A percentile compares a stretch with the other conserved stretches of the same genome.
Evolutionary conservation across 2,113 vertebrate species (phyloP).

Genomic region (Paraplagusia blochii): DNA sequence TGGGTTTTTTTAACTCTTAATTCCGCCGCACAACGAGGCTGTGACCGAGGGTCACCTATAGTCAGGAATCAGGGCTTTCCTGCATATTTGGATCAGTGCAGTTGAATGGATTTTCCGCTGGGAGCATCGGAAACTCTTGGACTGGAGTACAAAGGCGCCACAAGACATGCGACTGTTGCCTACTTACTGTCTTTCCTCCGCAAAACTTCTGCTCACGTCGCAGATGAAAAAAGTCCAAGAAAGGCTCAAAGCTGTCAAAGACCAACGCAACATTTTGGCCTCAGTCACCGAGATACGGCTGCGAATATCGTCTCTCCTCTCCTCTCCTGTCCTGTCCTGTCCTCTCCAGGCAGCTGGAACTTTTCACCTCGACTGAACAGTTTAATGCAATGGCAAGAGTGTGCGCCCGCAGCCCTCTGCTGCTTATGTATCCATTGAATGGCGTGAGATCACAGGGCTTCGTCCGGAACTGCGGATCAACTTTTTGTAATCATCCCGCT

Average conservation of each 20-base stretch:
- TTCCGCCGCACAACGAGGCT: background rate
- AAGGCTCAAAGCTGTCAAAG: slow-evolving; percentile 59
- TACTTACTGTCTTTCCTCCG: slow-evolving; percentile 75
- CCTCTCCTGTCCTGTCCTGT: background rate
- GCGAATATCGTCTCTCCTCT: slow-evolving; percentile 7
- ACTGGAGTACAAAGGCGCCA: background rate
- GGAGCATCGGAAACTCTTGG: background rate
- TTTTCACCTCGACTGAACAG: slow-evolving; percentile 19
- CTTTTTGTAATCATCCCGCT: slow-evolving; percentile 63
- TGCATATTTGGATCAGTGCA: background rate
- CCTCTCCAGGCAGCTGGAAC: slow-evolving; percentile 26
- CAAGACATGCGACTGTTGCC: slow-evolving; percentile 20
- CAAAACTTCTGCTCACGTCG: slow-evolving; percentile 56
- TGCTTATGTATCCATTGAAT: slow-evolving; percentile 59
- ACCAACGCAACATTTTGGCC: slow-evolving; percentile 57
- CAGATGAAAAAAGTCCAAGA: slow-evolving; percentile 69
- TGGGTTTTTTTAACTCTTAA: too few relatives aligned
- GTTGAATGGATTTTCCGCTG: background rate
- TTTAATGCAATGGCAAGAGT: slow-evolving; percentile 21
- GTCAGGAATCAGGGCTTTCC: background rate
- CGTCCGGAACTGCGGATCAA: slow-evolving; percentile 46
- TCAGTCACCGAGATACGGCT: slow-evolving; percentile 21
- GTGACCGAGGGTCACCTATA: background rate
- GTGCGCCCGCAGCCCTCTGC: slow-evolving; percentile 19
- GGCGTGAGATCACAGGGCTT: slow-evolving; percentile 33